Base-by-base conservation (phyloP, 2,113 vertebrate species). In the Dicaeum eximium region DNA sequence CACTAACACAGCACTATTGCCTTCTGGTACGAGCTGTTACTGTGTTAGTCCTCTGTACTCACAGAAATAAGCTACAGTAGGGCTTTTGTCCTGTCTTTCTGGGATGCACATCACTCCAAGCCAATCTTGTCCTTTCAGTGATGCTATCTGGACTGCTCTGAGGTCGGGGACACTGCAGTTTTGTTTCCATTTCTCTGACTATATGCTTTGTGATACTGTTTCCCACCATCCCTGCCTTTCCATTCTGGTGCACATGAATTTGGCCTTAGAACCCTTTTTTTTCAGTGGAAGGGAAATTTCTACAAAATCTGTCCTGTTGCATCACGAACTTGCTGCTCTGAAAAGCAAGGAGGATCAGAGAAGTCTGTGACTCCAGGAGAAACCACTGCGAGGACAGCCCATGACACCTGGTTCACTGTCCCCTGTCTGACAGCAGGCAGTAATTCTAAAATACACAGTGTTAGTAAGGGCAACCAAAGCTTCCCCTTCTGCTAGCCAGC, bases 181-280 rank as follows among this genome's bases (percentile, higher is more conserved):
- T 91, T 97, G 95, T 97, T 89, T 84, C 86, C 37, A 74, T 92
- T 92, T 88, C 40, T 93, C 91, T 97, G 95, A 96, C 96, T 97
- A 45, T 86, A 86, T 45, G 86, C 94, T 95, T 95, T 97, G 95
- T 97, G 31, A 88, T 73, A 45, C 24, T 28, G 9, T 73, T 83
- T 86, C 75, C 60, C 67, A 90, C 50, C 51, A 93, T 75, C 37
- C 15, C 40, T 51, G 72, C 51, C 86, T 67, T 93, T 92, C 92
- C 83, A 48, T 86, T 91, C 57, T 79, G 61, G 20, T 74, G 30
- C 57, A 45, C n/a, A 89, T 24, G 44, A 91, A 93, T 84, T 64
- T 60, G 48, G 54, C n/a, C 69, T 31, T 67, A 70, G 33, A 74
- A 80, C 20, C 16, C 54, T 60, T 37, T 35, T 80, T 83, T 44